Evolutionary conservation across 2,113 vertebrate genomes (phyloP), one percentile per base, ranked within the genome.

Genomic region (Corythornis cristatus): DNA sequence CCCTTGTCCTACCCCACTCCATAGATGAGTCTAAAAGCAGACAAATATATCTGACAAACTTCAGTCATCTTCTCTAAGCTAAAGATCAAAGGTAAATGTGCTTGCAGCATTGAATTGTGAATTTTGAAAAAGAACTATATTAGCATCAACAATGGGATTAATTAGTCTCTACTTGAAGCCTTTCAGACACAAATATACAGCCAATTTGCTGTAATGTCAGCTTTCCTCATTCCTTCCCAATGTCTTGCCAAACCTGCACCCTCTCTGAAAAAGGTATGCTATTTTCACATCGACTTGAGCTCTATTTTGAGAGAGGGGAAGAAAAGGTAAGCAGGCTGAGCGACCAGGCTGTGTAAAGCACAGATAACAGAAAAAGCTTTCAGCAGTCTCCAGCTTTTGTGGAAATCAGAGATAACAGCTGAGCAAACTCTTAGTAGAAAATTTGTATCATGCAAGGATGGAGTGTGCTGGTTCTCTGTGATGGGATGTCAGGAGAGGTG

Each of bases 61-160:
- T 93, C 72, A 12, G 20, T 72, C 81, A 74, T 88, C 58, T 73
- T 92, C 70, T 95, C 86, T 58, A 86, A 95, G 89, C 64, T 45
- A 58, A 91, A 96, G 94, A 97, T 97, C 97, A 98, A 97, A 98
- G 92, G 85, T 89, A 96, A 93, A 94, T 93, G 94, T 96, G 73
- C 95, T 97, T 86, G 86, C 61, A 96, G 95, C 87, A 66, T 93
- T 84, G 81, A 95, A 66, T 86, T 37, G 35, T 10, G 26, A 64
- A 50, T 96, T 88, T 90, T 83, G 77, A 94, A 97, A 95, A 96
- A 88, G 80, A 92, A 22, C 62, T 15, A 5, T 57, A 97, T 97
- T 97, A 97, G 90, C 97, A 97, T 97, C 96, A 96, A 97, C 97
- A 97, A 94, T 90, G 96, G 96, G 96, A 97, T 96, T 97, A 97